Percentiles rank a stretch among this genome's conserved stretches.
Evolutionary conservation across 2,113 vertebrate species (phyloP).

Genomic region (Neogobius melanostomus): DNA sequence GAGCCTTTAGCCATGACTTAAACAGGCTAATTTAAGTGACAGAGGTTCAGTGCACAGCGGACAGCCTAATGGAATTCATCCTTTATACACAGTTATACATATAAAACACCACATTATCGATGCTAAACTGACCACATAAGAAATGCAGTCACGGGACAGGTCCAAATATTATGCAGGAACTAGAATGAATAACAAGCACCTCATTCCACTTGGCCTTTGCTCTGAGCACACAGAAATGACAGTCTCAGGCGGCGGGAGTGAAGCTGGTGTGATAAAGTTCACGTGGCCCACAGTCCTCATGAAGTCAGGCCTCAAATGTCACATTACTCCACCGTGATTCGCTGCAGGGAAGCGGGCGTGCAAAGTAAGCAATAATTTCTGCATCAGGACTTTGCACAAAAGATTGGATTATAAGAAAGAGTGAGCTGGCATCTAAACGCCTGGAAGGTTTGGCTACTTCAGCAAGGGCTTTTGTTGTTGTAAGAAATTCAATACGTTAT

Average conservation of each 20-base stretch:
- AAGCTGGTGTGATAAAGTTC: slow-evolving; percentile 8
- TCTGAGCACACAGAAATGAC: neutral
- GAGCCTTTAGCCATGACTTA: neutral
- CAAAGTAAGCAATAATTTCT: slow-evolving; percentile 17
- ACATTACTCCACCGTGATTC: slow-evolving; percentile 17
- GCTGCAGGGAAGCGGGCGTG: neutral
- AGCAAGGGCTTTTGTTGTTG: neutral
- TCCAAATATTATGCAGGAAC: slow-evolving; percentile 26
- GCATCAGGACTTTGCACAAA: slow-evolving; percentile 12
- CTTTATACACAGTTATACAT: slow-evolving; percentile 13
- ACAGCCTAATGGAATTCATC: slow-evolving; percentile 4
- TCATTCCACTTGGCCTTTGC: slow-evolving; percentile 35
- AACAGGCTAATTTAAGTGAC: neutral
- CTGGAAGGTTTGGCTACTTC: neutral
- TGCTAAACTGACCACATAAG: slow-evolving; percentile 30
- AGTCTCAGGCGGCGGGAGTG: neutral
- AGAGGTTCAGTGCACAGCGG: slow-evolving; percentile 2
- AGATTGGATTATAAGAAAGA: neutral
- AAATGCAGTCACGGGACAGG: slow-evolving; percentile 31
- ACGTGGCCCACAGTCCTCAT: slow-evolving; percentile 14
- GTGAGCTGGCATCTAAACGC: neutral
- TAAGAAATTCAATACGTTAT: neutral
- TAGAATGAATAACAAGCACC: slow-evolving; percentile 31
- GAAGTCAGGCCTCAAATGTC: slow-evolving; percentile 28
- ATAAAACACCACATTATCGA: slow-evolving; percentile 14